Evolutionary conservation across 1,140 invertebrate species (phyloP).

Genomic region (Venustaconcha ellipsiformis): DNA sequence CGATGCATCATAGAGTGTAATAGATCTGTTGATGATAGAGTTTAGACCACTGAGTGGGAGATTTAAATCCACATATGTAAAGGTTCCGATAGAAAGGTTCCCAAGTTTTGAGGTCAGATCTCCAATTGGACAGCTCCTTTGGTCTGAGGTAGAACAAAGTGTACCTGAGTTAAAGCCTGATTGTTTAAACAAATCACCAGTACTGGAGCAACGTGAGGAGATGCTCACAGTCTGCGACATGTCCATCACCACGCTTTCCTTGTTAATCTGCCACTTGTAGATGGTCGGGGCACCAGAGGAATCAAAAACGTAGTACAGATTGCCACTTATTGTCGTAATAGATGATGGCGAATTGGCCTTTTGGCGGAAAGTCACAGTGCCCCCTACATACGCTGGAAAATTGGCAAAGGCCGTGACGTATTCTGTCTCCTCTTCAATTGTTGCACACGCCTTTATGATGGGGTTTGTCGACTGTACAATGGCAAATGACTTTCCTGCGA

Average conservation of each 20-base stretch:
- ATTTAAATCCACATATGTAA: slow-evolving; percentile 30
- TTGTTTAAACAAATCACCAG: slow-evolving; percentile 41
- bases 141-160: slow-evolving; percentile 60
- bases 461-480: slow-evolving; percentile 5
- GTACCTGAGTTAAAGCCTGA: slow-evolving; percentile 39
- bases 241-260: slow-evolving; percentile 14
- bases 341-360: slow-evolving; percentile 61
- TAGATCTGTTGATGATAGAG: slow-evolving; percentile 63
- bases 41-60: slow-evolving; percentile 34
- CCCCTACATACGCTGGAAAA: slow-evolving; percentile 82
- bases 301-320: slow-evolving; percentile 69
- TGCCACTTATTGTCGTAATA: slow-evolving; percentile 82
- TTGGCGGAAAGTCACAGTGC: slow-evolving; percentile 82
- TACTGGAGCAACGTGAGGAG: slow-evolving; percentile 28
- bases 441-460: slow-evolving; percentile 34
- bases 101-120: slow-evolving; percentile 85
- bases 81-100: slow-evolving; percentile 56
- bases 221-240: slow-evolving; percentile 8
- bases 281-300: neutral
- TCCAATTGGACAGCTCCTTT: slow-evolving; percentile 75
- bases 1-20: slow-evolving; percentile 65
- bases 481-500: slow-evolving; percentile 34
- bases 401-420: slow-evolving; percentile 86
- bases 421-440: slow-evolving; percentile 33
- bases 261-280: slow-evolving; percentile 33